A percentile compares a stretch with the other conserved stretches of the same genome.
Evolutionary conservation across 2,113 vertebrate genomes (phyloP).

Genomic region (Synchiropus splendidus): DNA sequence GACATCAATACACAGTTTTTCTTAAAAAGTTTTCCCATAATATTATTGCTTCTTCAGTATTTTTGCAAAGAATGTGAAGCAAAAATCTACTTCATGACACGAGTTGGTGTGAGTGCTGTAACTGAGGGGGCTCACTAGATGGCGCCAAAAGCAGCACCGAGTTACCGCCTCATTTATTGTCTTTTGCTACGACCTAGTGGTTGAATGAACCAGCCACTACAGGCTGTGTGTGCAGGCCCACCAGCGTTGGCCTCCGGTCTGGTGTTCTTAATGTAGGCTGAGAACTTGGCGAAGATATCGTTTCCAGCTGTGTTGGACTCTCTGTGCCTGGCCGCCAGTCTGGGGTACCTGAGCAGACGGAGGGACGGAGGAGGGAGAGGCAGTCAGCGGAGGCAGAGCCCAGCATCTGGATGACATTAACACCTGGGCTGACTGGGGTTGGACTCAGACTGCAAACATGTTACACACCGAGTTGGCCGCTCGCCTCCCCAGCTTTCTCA

Average conservation of each 20-base stretch:
- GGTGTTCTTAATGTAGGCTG: constrained; percentile 95
- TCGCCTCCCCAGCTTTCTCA: constrained; percentile 27
- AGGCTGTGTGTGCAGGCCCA: constrained; percentile 49
- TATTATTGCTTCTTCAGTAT: too few relatives aligned
- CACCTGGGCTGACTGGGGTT: constrained; percentile 42
- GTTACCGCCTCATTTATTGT: not conserved
- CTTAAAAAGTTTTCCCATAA: too few relatives aligned
- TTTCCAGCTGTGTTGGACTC: constrained; percentile 95
- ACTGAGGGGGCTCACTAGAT: constrained; percentile 22
- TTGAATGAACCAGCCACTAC: not conserved
- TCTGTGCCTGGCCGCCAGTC: constrained; percentile 81
- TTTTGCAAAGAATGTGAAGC: not conserved
- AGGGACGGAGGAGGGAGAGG: too few relatives aligned
- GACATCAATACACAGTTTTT: too few relatives aligned
- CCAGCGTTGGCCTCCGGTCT: constrained; percentile 81
- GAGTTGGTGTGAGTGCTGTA: too few relatives aligned
- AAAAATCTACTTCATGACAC: too few relatives aligned
- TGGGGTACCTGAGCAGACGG: constrained; percentile 79
- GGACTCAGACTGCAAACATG: constrained; percentile 30
- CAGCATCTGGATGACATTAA: constrained; percentile 54
- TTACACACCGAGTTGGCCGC: constrained; percentile 32
- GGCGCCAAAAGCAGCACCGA: constrained; percentile 29
- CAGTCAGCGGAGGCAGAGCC: constrained; percentile 27
- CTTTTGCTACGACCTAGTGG: constrained; percentile 54
- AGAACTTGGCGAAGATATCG: constrained; percentile 96